phyloP scores from a whole-genome alignment of 2,888 invertebrate genomes.

The Halictus quadricinctus region DNA sequence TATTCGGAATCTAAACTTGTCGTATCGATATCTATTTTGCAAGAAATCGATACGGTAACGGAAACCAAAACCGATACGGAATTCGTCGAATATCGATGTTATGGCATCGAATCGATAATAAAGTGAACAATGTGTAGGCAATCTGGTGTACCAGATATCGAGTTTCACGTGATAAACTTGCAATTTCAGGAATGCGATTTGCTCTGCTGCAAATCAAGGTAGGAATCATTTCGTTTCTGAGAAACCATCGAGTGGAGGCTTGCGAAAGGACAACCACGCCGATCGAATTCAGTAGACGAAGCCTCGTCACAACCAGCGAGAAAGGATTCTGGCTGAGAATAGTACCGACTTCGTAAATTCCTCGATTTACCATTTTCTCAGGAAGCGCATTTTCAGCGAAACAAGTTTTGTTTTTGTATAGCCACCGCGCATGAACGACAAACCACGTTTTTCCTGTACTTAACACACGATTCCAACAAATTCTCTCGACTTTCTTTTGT shows the following conservation, averaged over 20 bases:
- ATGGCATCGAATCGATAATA: background rate
- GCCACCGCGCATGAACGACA: background rate
- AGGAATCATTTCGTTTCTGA: constrained; percentile 83
- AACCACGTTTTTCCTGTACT: constrained; percentile 23
- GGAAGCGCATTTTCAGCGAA: background rate
- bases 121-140: background rate
- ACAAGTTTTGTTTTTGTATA: background rate
- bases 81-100: background rate
- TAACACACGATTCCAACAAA: constrained; percentile 15
- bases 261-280: constrained; percentile 75
- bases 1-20: background rate
- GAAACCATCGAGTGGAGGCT: constrained; percentile 75
- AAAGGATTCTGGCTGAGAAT: constrained; percentile 78
- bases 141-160: background rate
- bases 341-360: constrained; percentile 36
- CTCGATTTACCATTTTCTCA: background rate
- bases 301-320: constrained; percentile 78
- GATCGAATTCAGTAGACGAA: constrained; percentile 78
- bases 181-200: constrained; percentile 83
- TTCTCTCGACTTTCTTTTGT: background rate
- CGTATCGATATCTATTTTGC: background rate
- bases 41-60: too few relatives aligned
- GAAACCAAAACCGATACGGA: background rate
- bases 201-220: constrained; percentile 84
- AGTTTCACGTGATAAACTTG: background rate